These are phyloP conservation scores for Drosophila leontia DNA, from an alignment of 1,140 invertebrate genomes.

Conservation along the genomic window DNA sequence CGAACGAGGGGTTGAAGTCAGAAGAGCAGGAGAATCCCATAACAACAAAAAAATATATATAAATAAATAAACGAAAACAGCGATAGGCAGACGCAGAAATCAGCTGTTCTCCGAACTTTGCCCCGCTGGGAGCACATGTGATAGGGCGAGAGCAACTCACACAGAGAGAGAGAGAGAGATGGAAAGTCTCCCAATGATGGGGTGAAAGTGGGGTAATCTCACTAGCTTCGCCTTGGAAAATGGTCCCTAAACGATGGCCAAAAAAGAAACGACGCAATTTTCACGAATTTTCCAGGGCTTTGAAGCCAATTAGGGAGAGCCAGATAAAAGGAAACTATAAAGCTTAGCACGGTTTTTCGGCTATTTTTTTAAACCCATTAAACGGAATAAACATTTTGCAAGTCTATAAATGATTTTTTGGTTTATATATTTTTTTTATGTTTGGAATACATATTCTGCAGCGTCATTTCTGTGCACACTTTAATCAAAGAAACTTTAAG, in stretches of 20 bases:
- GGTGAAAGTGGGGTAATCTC: slow-evolving; percentile 24
- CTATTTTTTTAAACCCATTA: slow-evolving; percentile 29
- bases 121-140: slow-evolving; percentile 28
- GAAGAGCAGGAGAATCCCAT: slow-evolving; percentile 35
- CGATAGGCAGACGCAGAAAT: slow-evolving; percentile 43
- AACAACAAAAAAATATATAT: slow-evolving; percentile 15
- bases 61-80: slow-evolving; percentile 37
- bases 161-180: neutral
- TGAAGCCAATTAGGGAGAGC: slow-evolving; percentile 26
- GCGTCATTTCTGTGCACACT: neutral
- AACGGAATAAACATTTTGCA: slow-evolving; percentile 15
- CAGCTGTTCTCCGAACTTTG: slow-evolving; percentile 47
- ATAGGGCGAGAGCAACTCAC: neutral
- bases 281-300: slow-evolving; percentile 28
- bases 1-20: slow-evolving; percentile 9
- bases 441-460: neutral
- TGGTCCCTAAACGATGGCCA: slow-evolving; percentile 23
- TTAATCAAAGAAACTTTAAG: neutral
- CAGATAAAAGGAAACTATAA: slow-evolving; percentile 16
- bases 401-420: neutral
- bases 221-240: slow-evolving; percentile 20
- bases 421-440: neutral
- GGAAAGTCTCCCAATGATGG: slow-evolving; percentile 7
- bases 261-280: slow-evolving; percentile 46
- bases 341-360: slow-evolving; percentile 10